Percentiles rank a stretch among this genome's conserved stretches.
Conservation (phyloP, 1,140 invertebrate species). For the Hyles vespertilio region DNA sequence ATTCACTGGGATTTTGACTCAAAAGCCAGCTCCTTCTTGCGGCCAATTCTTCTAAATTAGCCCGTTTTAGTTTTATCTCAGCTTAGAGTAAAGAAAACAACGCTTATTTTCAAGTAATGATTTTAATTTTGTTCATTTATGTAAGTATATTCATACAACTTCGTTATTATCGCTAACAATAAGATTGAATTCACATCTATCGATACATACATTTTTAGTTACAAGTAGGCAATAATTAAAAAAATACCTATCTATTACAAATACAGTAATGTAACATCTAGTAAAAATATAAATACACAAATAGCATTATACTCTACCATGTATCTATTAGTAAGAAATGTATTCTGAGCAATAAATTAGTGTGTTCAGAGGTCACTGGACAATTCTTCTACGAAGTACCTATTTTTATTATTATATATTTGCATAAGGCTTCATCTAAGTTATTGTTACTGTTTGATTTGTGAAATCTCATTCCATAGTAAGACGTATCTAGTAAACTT, state of each 20-base stretch:
- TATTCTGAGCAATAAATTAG: slow-evolving; percentile 42
- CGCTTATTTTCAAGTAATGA: slow-evolving; percentile 6
- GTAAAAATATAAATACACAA: slow-evolving; percentile 56
- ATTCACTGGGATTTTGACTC: too few relatives aligned
- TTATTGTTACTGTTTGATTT: too few relatives aligned
- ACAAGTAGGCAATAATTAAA: slow-evolving; percentile 25
- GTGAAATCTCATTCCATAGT: too few relatives aligned
- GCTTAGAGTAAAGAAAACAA: background rate
- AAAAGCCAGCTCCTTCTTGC: too few relatives aligned
- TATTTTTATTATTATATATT: background rate
- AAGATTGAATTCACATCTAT: slow-evolving; percentile 27
- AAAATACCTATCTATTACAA: slow-evolving; percentile 42
- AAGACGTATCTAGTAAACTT: too few relatives aligned
- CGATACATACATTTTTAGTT: slow-evolving; percentile 25
- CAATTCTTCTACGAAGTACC: slow-evolving; percentile 4
- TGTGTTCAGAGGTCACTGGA: slow-evolving; percentile 1
- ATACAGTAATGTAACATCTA: slow-evolving; percentile 40
- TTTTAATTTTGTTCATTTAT: slow-evolving; percentile 14
- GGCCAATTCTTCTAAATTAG: too few relatives aligned
- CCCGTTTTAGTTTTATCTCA: background rate
- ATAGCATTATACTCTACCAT: slow-evolving; percentile 17
- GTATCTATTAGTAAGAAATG: slow-evolving; percentile 34
- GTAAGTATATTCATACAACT: slow-evolving; percentile 24
- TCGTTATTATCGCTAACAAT: slow-evolving; percentile 21
- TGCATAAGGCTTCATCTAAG: slow-evolving; percentile 29